Conservation (phyloP, 2,113 vertebrate genomes). For the Elephantulus edwardii region DNA sequence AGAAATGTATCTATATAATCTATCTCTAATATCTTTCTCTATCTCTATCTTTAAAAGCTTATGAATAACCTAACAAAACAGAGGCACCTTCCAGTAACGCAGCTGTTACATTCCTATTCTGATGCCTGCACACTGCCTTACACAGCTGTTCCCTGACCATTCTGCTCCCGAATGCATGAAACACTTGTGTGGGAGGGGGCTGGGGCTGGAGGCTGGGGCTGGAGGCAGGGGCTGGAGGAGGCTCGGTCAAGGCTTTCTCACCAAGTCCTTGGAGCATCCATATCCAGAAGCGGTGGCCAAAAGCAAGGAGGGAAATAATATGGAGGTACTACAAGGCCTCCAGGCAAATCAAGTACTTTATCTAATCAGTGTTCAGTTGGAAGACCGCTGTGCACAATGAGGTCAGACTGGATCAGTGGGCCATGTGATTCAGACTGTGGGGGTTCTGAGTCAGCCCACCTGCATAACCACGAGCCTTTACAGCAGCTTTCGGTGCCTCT, state of each 20-base stretch:
- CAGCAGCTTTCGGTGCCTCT: not conserved
- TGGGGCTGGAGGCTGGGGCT: not conserved
- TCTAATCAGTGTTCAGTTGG: not conserved
- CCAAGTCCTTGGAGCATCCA: not conserved
- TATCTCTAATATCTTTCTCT: too few species aligned
- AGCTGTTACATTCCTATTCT: not conserved
- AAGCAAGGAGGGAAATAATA: not conserved
- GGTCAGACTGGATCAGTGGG: too few species aligned
- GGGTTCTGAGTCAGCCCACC: not conserved
- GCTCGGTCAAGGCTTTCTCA: not conserved
- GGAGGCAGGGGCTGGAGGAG: not conserved
- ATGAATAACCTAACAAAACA: too few species aligned
- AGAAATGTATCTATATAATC: too few species aligned
- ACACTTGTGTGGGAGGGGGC: not conserved
- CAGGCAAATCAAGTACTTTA: not conserved
- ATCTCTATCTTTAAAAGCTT: too few species aligned
- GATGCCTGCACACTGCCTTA: fast-evolving
- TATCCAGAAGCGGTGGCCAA: not conserved
- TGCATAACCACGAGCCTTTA: not conserved
- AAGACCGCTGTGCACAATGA: not conserved
- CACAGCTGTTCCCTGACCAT: not conserved
- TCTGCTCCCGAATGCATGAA: not conserved
- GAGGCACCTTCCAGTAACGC: fast-evolving
- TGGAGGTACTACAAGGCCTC: not conserved
- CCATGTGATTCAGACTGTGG: not conserved